A percentile compares a stretch with the other conserved stretches of the same genome.
Evolutionary conservation across 2,888 invertebrate genomes (phyloP).

Genomic region (Cataglyphis albicans): DNA sequence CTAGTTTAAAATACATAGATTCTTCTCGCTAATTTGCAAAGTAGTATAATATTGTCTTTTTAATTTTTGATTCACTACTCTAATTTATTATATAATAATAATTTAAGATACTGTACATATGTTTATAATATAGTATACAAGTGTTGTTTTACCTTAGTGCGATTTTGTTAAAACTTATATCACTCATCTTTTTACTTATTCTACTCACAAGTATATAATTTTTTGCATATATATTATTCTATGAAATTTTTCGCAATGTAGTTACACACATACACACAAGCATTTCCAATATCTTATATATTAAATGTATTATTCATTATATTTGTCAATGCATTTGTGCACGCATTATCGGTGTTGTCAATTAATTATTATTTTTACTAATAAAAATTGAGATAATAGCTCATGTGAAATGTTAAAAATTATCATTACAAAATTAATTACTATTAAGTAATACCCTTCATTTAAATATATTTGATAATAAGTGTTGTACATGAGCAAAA

Average conservation of each 20-base stretch:
- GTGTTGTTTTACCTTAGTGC: slow-evolving; percentile 15
- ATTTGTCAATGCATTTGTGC: slow-evolving; percentile 36
- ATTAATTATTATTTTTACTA: slow-evolving; percentile 26
- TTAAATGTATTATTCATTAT: slow-evolving; percentile 1
- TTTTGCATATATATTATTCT: slow-evolving; percentile 16
- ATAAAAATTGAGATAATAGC: background rate
- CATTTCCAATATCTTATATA: background rate
- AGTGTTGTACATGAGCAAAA: slow-evolving; percentile 44
- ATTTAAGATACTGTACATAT: slow-evolving; percentile 77
- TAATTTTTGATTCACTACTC: slow-evolving; percentile 57
- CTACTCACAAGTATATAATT: slow-evolving; percentile 9
- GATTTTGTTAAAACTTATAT: slow-evolving; percentile 31
- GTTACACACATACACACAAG: slow-evolving; percentile 28
- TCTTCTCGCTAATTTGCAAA: slow-evolving; percentile 21
- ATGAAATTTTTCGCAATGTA: slow-evolving; percentile 22
- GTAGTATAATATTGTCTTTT: slow-evolving; percentile 67
- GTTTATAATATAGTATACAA: slow-evolving; percentile 57
- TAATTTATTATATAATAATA: slow-evolving; percentile 76
- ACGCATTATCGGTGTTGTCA: slow-evolving; percentile 20
- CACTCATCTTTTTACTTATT: slow-evolving; percentile 16
- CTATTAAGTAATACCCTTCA: slow-evolving; percentile 50
- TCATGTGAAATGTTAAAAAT: slow-evolving; percentile 13
- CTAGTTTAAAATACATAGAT: slow-evolving; percentile 35
- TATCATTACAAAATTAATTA: slow-evolving; percentile 55
- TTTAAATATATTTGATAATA: slow-evolving; percentile 25